Evolutionary conservation across 2,797 vertebrate species (phyloP).

Genomic region (Thamnophis elegans): DNA sequence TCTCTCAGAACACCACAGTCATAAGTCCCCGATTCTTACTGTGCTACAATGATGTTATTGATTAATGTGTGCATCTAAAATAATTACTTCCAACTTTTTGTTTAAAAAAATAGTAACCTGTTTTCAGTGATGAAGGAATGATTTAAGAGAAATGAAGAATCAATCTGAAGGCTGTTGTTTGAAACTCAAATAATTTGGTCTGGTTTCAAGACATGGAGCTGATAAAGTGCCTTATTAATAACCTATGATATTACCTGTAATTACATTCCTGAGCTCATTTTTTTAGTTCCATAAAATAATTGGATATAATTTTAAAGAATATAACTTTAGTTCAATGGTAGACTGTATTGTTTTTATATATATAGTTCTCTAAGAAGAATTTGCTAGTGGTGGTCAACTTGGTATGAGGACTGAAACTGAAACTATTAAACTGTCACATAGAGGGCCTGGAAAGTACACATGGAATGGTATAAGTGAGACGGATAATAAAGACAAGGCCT

Average conservation of each 20-base stretch:
- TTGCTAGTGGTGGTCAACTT: neutral
- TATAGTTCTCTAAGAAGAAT: neutral
- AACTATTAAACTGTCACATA: neutral
- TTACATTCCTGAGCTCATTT: neutral
- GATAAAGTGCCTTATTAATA: neutral
- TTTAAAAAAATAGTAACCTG: neutral
- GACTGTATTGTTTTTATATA: neutral
- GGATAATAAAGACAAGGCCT: neutral
- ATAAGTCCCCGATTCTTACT: conserved; percentile 4
- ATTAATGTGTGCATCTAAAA: conserved; percentile 16
- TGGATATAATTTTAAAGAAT: neutral
- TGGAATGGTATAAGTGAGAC: neutral
- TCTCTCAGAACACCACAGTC: conserved; percentile 11
- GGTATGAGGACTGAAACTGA: neutral
- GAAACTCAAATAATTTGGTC: neutral
- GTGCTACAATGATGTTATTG: conserved; percentile 11
- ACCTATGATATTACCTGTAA: neutral
- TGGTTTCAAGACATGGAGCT: neutral
- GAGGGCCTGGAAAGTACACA: neutral
- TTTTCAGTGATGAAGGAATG: conserved; percentile 10
- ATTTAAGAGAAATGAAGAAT: conserved; percentile 13
- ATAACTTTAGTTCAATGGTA: neutral
- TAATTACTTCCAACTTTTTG: conserved; percentile 9
- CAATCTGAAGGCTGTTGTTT: conserved; percentile 4
- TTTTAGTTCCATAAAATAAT: neutral